A percentile compares a stretch with the other conserved stretches of the same genome.
Conservation (phyloP, 2,113 vertebrate species). For the Ictidomys tridecemlineatus region DNA sequence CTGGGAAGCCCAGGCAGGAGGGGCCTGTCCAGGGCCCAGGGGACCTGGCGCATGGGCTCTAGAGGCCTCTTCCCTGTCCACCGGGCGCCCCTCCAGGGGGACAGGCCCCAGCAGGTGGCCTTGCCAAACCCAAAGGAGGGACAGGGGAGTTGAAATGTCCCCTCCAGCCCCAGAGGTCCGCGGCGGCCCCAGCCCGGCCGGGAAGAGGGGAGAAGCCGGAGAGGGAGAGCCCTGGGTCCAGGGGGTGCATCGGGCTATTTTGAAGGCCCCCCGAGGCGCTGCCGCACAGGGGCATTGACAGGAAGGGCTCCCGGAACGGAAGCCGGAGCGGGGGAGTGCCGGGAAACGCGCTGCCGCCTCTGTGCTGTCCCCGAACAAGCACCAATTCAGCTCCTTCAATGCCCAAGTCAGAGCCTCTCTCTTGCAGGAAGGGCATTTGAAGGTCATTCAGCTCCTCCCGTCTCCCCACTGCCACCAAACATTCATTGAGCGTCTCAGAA, state of each 20-base stretch:
- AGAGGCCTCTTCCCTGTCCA: neutral
- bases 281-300: conserved; percentile 49
- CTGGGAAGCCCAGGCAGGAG: neutral
- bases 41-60: neutral
- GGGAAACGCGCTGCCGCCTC: conserved; percentile 69
- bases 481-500: neutral
- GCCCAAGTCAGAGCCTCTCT: conserved; percentile 61
- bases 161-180: neutral
- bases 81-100: neutral
- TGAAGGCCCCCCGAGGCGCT: conserved; percentile 60
- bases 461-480: neutral
- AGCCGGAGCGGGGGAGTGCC: neutral
- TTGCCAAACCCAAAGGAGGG: conserved; percentile 28
- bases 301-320: too few relatives aligned
- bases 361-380: conserved; percentile 69
- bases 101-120: neutral
- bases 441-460: conserved; percentile 49
- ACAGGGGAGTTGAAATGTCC: conserved; percentile 14
- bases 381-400: conserved; percentile 74
- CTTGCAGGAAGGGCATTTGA: conserved; percentile 57
- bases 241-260: conserved; percentile 72
- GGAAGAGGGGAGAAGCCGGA: conserved; percentile 13
- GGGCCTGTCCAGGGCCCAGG: neutral
- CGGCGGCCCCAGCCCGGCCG: neutral
- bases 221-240: conserved; percentile 45